Evolutionary conservation across 1,140 invertebrate species (phyloP), one percentile per base, ranked within the genome.

Genomic region (Agrilus planipennis): DNA sequence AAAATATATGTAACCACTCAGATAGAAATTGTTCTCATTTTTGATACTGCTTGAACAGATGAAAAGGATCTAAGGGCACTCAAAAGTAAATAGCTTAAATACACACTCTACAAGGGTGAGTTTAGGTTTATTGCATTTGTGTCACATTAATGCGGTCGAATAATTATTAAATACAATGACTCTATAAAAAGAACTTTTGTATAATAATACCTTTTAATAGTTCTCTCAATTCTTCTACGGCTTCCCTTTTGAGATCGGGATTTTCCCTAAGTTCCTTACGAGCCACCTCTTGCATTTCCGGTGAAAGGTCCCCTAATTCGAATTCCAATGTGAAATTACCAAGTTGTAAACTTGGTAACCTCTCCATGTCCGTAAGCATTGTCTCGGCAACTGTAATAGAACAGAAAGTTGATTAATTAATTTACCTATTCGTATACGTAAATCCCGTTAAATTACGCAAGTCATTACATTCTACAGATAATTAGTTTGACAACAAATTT

Each of bases 251-350:
- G 1, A 76, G 46, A 27, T 86, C 82, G 0, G 79, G 73, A 0
- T 72, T 71, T 56, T 87, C 84, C 1, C 83, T 61, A 0, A 88
- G 67, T 52, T 88, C 82, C 36, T 70, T 73, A 10, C 63, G 63
- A 0, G 84, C 83, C n/a, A 84, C 70, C 57, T 85, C 80, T 47
- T 70, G 62, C 6, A 78, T 58, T 32, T 79, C 73, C 3, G 71
- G 56, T 6, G 57, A 53, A 0, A 77, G 69, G 14, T 76, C 69
- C 0, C 73, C 73, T 10, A 85, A 51, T 52, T 88, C 83, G 35
- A 88, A 72, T 41, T 76, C 65, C 1, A 86, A 63, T 10, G 65
- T 67, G 42, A 70, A 78, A 41, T 82, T 74, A 2, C 77, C 81
- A 10, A 84, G 52, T 54, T 81, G 69, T 9, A 86, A 54, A 0